Evolutionary conservation across 2,888 invertebrate genomes (phyloP), one percentile per base, ranked within the genome.

Genomic region (Epiblema foenella): DNA sequence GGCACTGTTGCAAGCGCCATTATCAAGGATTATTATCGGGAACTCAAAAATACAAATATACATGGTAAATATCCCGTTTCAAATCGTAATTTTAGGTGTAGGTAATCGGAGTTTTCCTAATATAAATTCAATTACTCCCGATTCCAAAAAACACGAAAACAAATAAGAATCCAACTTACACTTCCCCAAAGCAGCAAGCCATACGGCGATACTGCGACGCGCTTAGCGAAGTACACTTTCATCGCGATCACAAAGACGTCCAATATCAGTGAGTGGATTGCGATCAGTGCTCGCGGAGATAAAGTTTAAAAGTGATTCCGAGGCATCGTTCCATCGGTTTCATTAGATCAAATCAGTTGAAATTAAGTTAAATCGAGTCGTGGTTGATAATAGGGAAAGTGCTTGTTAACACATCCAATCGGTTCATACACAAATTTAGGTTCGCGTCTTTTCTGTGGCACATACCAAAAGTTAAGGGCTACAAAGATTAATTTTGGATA

Each of bases 251-350:
- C 46, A 46, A 60, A 46, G 60, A 46, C n/a, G 46, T 60, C 46
- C 60, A 60, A 60, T 60, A 60, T 60, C 46, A 60, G 60, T 60
- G 46, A 60, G 60, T 60, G 60, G 46, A 60, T 60, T 24, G 46
- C 24, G 46, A 59, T 59, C 15, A 37, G 24, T 46, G n/a, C 59
- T 59, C 46, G 11, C 17, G 12, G 29, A 60, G 46, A 60, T 60
- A 60, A 39, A 39, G 20, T 42, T 59, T 46, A 46, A 60, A 62
- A 62, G 49, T 62, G 49, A 62, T 62, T 51, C 12, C 12, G 17
- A 49, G 18, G 29, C 24, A 58, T 59, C 24, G 33, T 62, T 18
- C 17, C 33, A 62, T 62, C 49, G 49, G 62, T 49, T 33, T 62
- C 51, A 62, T 62, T 62, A 51, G 62, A 33, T 62, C 18, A 33